A percentile compares a stretch with the other conserved stretches of the same genome.
Conservation (phyloP, 2,797 vertebrate genomes). For the Okamejei kenojei region DNA sequence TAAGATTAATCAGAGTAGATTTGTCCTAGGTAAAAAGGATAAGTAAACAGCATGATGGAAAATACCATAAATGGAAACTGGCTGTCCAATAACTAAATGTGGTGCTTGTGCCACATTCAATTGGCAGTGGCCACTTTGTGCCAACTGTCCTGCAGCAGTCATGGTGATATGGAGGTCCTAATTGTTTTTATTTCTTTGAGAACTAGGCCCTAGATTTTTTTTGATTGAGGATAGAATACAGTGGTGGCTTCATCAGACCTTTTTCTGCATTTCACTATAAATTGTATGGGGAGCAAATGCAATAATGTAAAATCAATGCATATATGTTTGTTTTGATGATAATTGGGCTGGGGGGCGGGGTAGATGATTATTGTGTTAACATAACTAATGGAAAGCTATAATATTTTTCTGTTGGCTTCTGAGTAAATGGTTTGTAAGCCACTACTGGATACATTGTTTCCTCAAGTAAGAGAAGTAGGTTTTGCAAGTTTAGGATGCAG, state of each 20-base stretch:
- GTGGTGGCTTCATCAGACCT: background rate
- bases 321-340: background rate
- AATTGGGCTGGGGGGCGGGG: background rate
- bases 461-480: background rate
- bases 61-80: background rate
- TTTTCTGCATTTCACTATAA: background rate
- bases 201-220: background rate
- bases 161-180: constrained; percentile 1
- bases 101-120: background rate
- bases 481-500: background rate
- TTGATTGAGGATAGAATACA: background rate
- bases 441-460: background rate
- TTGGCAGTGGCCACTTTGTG: background rate
- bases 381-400: background rate
- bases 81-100: background rate
- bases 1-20: background rate
- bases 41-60: background rate
- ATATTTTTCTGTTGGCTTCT: background rate
- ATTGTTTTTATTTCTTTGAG: background rate
- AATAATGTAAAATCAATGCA: background rate
- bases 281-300: background rate
- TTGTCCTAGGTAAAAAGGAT: background rate
- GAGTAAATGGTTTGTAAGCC: background rate
- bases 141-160: background rate
- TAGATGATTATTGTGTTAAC: background rate